Conservation (phyloP, 2,113 vertebrate genomes). For the Trochalopteron elliotii region DNA sequence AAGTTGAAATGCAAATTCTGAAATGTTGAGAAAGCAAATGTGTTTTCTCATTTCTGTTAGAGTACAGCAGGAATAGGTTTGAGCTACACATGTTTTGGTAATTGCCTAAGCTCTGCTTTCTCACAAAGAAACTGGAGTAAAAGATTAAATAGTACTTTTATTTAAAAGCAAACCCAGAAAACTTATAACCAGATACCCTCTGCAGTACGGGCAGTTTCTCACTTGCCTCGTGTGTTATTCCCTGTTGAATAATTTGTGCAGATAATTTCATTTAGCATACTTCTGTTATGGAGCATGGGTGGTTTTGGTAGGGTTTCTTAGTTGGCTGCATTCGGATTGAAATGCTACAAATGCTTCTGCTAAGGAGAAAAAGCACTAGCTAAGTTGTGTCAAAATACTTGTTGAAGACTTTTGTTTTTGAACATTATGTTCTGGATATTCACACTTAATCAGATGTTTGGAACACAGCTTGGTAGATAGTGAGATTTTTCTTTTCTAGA, state of each 20-base stretch:
- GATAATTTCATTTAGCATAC: neutral
- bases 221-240: neutral
- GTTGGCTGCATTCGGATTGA: neutral
- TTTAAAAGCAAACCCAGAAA: neutral
- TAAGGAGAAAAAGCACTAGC: neutral
- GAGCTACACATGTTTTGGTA: neutral
- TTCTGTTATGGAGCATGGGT: neutral
- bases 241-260: neutral
- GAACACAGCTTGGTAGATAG: neutral
- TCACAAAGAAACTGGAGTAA: neutral
- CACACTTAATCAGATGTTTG: slow-evolving; percentile 8
- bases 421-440: neutral
- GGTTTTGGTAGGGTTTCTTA: neutral
- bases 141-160: neutral
- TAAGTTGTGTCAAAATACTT: neutral
- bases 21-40: neutral
- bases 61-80: neutral
- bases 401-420: neutral
- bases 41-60: neutral
- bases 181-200: neutral
- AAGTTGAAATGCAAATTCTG: neutral
- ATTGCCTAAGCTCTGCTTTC: neutral
- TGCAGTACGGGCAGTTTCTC: neutral
- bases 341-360: neutral
- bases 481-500: neutral